Evolutionary conservation across 1,140 invertebrate genomes (phyloP).

Genomic region (Brachionus plicatilis): DNA sequence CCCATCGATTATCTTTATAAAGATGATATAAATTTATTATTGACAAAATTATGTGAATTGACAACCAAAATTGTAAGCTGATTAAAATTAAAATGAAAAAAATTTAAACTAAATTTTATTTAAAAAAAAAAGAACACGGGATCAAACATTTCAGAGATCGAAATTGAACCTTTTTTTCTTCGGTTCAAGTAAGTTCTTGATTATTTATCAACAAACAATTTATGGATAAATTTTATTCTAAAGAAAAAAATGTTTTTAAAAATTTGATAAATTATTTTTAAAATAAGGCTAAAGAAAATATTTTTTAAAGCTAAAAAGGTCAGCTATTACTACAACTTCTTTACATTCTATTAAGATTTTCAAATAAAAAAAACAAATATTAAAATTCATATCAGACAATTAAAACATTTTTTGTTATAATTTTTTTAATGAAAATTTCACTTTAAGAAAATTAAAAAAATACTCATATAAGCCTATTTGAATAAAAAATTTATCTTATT

Average conservation of each 20-base stretch:
- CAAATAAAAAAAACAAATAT: no score
- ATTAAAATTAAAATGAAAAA: background rate
- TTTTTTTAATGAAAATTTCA: no score
- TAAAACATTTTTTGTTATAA: no score
- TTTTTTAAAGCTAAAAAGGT: no score
- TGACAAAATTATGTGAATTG: conserved; percentile 22
- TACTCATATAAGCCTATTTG: no score
- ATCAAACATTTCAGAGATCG: conserved; percentile 5
- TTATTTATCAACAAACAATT: no score
- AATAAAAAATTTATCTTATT: no score
- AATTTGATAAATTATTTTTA: background rate
- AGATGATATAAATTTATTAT: background rate
- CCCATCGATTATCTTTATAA: conserved; percentile 33
- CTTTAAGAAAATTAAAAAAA: no score
- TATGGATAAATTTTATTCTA: background rate
- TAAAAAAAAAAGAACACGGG: background rate
- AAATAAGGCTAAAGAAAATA: no score
- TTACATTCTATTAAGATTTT: no score
- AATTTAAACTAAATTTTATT: background rate
- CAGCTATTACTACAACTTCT: no score
- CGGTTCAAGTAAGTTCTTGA: conserved; percentile 29
- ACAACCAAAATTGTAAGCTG: conserved; percentile 24
- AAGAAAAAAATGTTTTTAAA: background rate
- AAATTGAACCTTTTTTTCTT: conserved; percentile 7
- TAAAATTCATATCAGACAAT: no score